Evolutionary conservation across 2,113 vertebrate genomes (phyloP), one percentile per base, ranked within the genome.

Genomic region (Anhinga rufa): DNA sequence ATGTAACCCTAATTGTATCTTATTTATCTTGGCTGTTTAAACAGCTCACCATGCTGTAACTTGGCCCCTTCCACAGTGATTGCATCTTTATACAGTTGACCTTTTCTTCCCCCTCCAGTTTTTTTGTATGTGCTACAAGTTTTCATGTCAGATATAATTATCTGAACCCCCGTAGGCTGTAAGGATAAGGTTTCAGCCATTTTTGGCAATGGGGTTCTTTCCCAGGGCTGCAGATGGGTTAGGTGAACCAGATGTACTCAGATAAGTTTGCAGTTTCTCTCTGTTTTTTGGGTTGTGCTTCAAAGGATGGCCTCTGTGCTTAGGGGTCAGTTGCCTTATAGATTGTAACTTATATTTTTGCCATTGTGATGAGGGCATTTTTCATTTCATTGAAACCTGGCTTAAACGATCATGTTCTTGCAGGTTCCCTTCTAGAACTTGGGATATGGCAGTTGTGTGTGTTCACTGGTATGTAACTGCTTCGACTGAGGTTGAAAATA

Each of bases 111-210:
- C 87, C 92, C 89, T 93, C 81, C 95, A 94, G 20, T 95, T 96
- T 96, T 93, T 96, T 92, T 90, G 86, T 92, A 85, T 89, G 94
- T 97, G 94, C 89, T 97, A 97, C 96, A 97, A 95, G 97, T 97
- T 97, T 97, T 97, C 92, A 92, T 95, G 97, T 97, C 95, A 94
- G 92, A 96, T 97, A 95, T 90, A 97, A 96, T 97, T 97, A 96
- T 95, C 91, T 88, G 96, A 95, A 97, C 95, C 91, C 95, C 95
- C n/a, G 94, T 94, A 96, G 96, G 96, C 96, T 97, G 78, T 92
- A 66, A 70, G 97, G 97, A 91, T 97, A 97, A 95, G 75, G 95
- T 96, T 97, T 97, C 97, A 97, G 91, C 84, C 92, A 81, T 89
- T 97, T 96, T 91, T 96, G 96, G 96, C 94, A 96, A 62, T 88